Percentiles rank a stretch among this genome's conserved stretches.
Evolutionary conservation across 2,888 invertebrate species (phyloP).

Genomic region (Leucoma salicis): DNA sequence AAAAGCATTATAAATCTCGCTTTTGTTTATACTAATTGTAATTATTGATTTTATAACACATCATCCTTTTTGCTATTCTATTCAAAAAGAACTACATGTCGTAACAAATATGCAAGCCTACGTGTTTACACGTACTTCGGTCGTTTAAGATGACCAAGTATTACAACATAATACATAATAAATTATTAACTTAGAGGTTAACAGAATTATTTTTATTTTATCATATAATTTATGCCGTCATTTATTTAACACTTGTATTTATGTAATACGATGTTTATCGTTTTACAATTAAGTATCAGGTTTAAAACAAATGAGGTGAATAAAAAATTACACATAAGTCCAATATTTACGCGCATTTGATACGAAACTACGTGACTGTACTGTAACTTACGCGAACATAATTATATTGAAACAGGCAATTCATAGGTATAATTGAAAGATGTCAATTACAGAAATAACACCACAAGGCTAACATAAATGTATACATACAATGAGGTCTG

Average conservation of each 20-base stretch:
- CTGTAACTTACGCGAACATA: too few relatives aligned
- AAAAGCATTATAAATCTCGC: constrained; percentile 10
- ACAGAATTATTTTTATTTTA: background rate
- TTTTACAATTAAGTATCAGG: background rate
- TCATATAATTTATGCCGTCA: background rate
- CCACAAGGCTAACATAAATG: constrained; percentile 59
- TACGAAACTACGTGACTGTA: too few relatives aligned
- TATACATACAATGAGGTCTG: constrained; percentile 67
- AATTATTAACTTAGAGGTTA: background rate
- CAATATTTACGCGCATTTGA: background rate
- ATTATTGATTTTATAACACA: background rate
- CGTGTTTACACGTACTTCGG: background rate
- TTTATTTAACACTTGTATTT: too few relatives aligned
- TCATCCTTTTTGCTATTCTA: background rate
- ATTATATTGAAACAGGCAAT: background rate
- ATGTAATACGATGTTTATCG: too few relatives aligned
- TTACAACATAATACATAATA: background rate
- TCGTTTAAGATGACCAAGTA: background rate
- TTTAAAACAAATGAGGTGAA: background rate
- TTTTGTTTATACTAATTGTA: constrained; percentile 1
- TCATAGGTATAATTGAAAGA: constrained; percentile 23
- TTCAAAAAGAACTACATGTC: too few relatives aligned
- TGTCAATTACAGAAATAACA: constrained; percentile 48
- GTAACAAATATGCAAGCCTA: background rate
- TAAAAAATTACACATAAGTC: background rate